Evolutionary conservation across 2,113 vertebrate genomes (phyloP), one percentile per base, ranked within the genome.

Genomic region (Oreochromis spilurus): DNA sequence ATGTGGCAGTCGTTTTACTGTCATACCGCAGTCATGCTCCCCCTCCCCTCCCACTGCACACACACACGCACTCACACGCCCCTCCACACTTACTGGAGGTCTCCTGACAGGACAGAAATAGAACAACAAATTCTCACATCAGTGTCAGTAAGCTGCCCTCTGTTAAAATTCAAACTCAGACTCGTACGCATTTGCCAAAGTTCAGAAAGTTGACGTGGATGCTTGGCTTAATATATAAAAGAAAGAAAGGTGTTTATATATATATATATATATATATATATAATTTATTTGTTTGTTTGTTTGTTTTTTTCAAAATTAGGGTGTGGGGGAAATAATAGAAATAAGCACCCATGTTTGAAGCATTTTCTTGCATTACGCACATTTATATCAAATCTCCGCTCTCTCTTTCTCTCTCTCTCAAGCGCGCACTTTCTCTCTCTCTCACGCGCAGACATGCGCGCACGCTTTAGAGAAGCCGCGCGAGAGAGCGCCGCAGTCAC

Each of bases 71-170:
- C 31, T 36, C 6, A 16, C 62, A 29, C 57, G 38, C 60, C 70
- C 82, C 77, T 48, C 67, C 85, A 40, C 83, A 29, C 40, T 95
- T 94, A 95, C 95, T 43, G 93, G 94, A 96, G 75, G 90, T 83
- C 54, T 29, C 57, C 45, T 80, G 87, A 67, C 55, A 50, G 43
- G 93, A 95, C 94, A 94, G 67, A 95, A 96, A 96, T 96, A 96
- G 96, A 91, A 53, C 90, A 90, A 48, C 91, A 45, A 36, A 48
- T 29, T 83, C 31, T 55, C 70, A 83, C 79, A 70, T 58, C 72
- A 83, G 40, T 79, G 78, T 55, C 90, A 85, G 57, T 54, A 50
- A 26, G 4, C 50, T 53, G 36, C 34, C 21, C 36, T 36, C 60
- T 53, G 14, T 36, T 57, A 70, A 55, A 87, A 70, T 14, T 83